A percentile compares a stretch with the other conserved stretches of the same genome.
These are phyloP conservation scores for Lomographa bimaculata DNA, from an alignment of 2,888 invertebrate species.

Conservation along the genomic window DNA sequence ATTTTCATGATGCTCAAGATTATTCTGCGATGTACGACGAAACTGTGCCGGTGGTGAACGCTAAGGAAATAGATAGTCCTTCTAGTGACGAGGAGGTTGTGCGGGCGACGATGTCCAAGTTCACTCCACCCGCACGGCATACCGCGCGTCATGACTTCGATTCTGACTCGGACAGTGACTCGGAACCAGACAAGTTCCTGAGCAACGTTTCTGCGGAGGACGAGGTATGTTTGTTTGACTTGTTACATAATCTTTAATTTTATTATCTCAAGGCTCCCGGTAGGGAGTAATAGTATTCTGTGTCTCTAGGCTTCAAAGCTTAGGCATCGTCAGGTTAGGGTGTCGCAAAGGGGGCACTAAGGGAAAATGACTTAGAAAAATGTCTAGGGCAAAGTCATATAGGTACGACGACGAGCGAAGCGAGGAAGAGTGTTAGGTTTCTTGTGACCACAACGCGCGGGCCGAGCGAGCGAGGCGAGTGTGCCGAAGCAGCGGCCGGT, in stretches of 20 bases:
- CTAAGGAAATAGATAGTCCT: constrained; percentile 81
- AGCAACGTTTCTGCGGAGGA: constrained; percentile 52
- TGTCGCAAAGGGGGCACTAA: too few relatives aligned
- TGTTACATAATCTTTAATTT: background rate
- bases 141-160: constrained; percentile 74
- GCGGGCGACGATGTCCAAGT: constrained; percentile 68
- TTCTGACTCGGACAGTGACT: constrained; percentile 69
- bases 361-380: too few relatives aligned
- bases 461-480: too few relatives aligned
- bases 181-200: constrained; percentile 62
- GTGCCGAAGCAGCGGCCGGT: too few relatives aligned
- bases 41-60: constrained; percentile 81
- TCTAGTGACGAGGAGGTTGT: constrained; percentile 57
- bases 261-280: too few relatives aligned
- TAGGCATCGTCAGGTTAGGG: too few relatives aligned
- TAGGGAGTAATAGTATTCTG: too few relatives aligned
- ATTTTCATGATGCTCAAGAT: constrained; percentile 40
- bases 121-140: constrained; percentile 70
- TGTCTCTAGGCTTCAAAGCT: too few relatives aligned
- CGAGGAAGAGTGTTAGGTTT: too few relatives aligned
- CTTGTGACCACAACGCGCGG: too few relatives aligned
- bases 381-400: background rate
- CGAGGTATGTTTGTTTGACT: constrained; percentile 45
- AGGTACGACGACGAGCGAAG: too few relatives aligned
- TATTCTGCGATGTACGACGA: constrained; percentile 83